Conservation (phyloP, 2,113 vertebrate genomes). For the Muntiacus muntjak region DNA sequence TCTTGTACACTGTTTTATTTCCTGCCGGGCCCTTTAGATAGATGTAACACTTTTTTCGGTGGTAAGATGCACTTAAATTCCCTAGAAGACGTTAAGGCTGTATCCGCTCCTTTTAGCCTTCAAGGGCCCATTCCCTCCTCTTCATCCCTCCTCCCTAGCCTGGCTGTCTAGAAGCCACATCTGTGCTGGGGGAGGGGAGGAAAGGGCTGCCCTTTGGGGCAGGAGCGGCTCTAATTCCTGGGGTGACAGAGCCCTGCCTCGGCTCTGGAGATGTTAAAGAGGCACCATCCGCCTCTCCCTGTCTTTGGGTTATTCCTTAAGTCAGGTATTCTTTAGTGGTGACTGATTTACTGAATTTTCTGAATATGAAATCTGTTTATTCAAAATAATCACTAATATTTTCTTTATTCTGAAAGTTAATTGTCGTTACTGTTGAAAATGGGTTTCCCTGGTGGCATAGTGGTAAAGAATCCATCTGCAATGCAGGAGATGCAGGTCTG, state of each 20-base stretch:
- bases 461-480: not conserved
- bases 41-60: not conserved
- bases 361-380: not conserved
- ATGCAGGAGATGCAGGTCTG: not conserved
- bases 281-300: not conserved
- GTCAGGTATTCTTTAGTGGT: not conserved
- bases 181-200: not conserved
- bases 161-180: constrained; percentile 18
- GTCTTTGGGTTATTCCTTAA: not conserved
- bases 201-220: not conserved
- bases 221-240: not conserved
- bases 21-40: not conserved
- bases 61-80: not conserved
- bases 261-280: not conserved
- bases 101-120: not conserved
- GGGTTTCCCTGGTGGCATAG: not conserved
- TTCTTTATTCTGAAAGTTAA: not conserved
- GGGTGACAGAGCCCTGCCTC: not conserved
- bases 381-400: not conserved
- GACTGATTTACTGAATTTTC: not conserved
- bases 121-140: not conserved
- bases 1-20: not conserved
- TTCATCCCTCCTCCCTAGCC: not conserved
- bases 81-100: not conserved
- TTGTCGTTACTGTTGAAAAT: not conserved